Base-by-base conservation (phyloP, 2,888 invertebrate species). In the Agonum fuliginosum region DNA sequence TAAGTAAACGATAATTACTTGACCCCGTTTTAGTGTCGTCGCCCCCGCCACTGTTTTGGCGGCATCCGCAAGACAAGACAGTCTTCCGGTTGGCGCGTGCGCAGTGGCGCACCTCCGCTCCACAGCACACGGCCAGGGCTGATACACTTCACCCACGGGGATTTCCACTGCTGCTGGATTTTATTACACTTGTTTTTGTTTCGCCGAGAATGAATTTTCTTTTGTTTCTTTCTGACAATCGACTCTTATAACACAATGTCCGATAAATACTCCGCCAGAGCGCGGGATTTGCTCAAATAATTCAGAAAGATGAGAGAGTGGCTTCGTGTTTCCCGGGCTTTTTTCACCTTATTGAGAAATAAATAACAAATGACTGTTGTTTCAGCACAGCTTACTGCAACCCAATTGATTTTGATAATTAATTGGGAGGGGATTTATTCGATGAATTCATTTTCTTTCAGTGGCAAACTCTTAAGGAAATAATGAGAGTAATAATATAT, bases 151-250 rank as follows among this genome's bases (percentile, higher is more conserved):
- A 75, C 75, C 30, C 75, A 17, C 34, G 67, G 73, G 67, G 65
- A 75, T 71, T 71, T 46, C 51, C 48, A 20, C 80, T 82, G 83
- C 83, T 84, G 83, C 83, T 85, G 81, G 84, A 85, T 86, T 85
- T 85, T 85, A 86, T 86, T 86, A 85, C 85, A 84, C 84, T 85
- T 86, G 86, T 85, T 86, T 85, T 84, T 84, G 84, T 85, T 84
- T 83, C 80, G 41, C 48, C 46, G 62, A 62, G 74, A 72, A 74
- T 75, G 75, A 75, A 75, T 67, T 74, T 75, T 75, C 65, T 75
- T 62, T 75, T 48, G 67, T 51, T 75, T 67, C 67, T 30, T 74
- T 46, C 65, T 74, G 48, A 65, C 74, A 74, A 74, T 74, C 65
- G 65, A 65, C 65, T 74, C 48, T 65, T 74, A 62, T 74, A 72